These are phyloP conservation scores for Drosophila eugracilis DNA, from an alignment of 1,140 invertebrate species.

Conservation along the genomic window DNA sequence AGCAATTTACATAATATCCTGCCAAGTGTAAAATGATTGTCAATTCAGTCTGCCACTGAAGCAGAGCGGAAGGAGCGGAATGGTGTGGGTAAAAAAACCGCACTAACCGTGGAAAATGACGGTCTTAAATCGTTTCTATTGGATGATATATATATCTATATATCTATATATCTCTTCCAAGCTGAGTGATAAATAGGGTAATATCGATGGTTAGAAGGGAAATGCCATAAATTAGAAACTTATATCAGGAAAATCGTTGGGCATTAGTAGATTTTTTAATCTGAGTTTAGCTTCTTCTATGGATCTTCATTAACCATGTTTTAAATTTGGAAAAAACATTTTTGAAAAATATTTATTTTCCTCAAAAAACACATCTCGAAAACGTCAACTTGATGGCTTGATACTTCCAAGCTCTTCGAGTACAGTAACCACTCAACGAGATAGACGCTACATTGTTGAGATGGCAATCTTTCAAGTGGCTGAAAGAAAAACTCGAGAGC, in stretches of 20 bases:
- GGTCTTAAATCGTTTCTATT: constrained; percentile 28
- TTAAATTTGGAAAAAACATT: too few relatives aligned
- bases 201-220: background rate
- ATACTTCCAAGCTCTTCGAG: background rate
- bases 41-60: constrained; percentile 67
- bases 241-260: background rate
- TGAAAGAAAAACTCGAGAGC: background rate
- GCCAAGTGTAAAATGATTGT: constrained; percentile 83
- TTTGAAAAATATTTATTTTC: too few relatives aligned
- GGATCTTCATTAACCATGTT: too few relatives aligned
- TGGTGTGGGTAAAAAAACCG: constrained; percentile 21
- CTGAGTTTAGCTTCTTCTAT: too few relatives aligned
- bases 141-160: too few relatives aligned
- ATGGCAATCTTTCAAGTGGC: background rate
- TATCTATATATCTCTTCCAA: background rate
- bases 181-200: constrained; percentile 6
- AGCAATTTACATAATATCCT: constrained; percentile 83
- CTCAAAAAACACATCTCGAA: too few relatives aligned
- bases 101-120: constrained; percentile 32
- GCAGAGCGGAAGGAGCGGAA: constrained; percentile 12
- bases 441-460: background rate
- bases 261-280: too few relatives aligned
- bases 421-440: background rate
- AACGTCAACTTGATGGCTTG: background rate
- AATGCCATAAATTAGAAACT: background rate